phyloP scores from a whole-genome alignment of 2,113 vertebrate genomes.

The Myrmecobius fasciatus region DNA sequence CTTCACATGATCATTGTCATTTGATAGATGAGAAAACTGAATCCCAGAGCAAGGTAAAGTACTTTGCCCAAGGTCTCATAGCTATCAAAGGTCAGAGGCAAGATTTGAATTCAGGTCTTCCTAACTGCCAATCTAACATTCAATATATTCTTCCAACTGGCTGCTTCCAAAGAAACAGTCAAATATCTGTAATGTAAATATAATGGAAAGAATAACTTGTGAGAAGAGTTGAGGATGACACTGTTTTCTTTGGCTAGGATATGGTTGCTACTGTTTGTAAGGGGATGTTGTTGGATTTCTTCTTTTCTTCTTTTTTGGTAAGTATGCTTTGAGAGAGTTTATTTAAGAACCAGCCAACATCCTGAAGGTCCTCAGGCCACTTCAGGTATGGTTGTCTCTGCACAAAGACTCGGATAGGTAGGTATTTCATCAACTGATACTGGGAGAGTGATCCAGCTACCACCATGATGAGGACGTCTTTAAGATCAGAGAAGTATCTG shows the following conservation, averaged over 20 bases:
- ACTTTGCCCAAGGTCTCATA: neutral
- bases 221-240: neutral
- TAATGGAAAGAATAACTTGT: too few species aligned
- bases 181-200: neutral
- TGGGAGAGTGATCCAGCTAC: constrained; percentile 90
- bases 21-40: neutral
- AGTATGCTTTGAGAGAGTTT: constrained; percentile 86
- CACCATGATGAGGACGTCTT: constrained; percentile 87
- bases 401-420: constrained; percentile 85
- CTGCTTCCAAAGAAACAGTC: neutral
- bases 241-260: constrained; percentile 24
- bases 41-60: neutral
- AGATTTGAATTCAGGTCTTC: neutral
- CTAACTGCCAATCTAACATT: neutral
- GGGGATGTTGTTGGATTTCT: neutral
- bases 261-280: constrained; percentile 70
- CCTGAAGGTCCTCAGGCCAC: constrained; percentile 94
- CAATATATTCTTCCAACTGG: neutral
- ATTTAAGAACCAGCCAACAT: constrained; percentile 90
- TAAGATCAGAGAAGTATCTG: constrained; percentile 86
- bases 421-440: constrained; percentile 89
- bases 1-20: neutral
- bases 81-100: neutral
- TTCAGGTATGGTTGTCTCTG: constrained; percentile 85
- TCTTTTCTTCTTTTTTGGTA: constrained; percentile 80